These are phyloP conservation scores for Hydropotes inermis DNA, from an alignment of 2,113 vertebrate genomes.

Conservation along the genomic window DNA sequence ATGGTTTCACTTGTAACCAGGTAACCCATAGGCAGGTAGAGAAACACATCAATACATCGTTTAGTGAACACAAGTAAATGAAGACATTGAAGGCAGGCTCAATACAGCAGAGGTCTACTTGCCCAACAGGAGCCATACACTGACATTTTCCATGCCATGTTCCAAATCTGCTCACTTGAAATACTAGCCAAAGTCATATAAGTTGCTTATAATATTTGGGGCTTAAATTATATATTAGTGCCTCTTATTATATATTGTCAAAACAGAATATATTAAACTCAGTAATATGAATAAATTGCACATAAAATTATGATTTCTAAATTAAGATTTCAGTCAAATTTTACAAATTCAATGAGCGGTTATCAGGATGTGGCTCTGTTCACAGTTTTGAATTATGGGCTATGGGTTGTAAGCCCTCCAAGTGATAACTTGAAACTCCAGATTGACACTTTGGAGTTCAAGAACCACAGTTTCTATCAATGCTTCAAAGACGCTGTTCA, in stretches of 20 bases:
- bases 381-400: background rate
- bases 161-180: background rate
- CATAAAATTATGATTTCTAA: background rate
- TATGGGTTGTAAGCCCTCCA: background rate
- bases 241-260: background rate
- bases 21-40: background rate
- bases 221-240: background rate
- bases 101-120: background rate
- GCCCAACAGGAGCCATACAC: no score
- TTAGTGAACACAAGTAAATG: background rate
- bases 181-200: background rate
- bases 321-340: background rate
- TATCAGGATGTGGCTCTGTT: background rate
- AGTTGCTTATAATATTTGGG: background rate
- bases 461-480: background rate
- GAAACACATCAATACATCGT: background rate
- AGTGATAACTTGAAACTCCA: background rate
- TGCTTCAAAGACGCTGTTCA: background rate
- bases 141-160: background rate
- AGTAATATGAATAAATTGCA: background rate
- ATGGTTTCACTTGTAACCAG: background rate
- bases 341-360: background rate
- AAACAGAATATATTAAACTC: background rate
- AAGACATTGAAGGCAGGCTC: background rate
- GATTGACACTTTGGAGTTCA: background rate